These are phyloP conservation scores for Scaptodrosophila latifasciaeformis DNA, from an alignment of 2,888 invertebrate species.

Conservation along the genomic window DNA sequence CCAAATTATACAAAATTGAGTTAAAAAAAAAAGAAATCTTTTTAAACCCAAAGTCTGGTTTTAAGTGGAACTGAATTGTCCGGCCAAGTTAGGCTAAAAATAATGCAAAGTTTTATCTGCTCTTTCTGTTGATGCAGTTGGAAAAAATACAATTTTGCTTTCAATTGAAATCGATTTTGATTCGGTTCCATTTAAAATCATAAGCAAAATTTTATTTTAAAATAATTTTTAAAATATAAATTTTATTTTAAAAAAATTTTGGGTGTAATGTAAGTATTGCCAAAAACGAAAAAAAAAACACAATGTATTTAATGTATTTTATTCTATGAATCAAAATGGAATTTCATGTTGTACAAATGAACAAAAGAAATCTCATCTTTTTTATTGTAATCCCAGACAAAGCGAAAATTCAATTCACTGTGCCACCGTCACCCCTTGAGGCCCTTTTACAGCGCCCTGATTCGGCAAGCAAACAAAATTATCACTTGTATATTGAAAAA, in stretches of 20 bases:
- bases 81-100: constrained; percentile 10
- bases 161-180: constrained; percentile 1
- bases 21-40: constrained; percentile 18
- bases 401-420: background rate
- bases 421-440: background rate
- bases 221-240: constrained; percentile 74
- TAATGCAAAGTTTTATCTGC: constrained; percentile 28
- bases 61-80: constrained; percentile 60
- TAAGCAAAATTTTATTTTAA: constrained; percentile 73
- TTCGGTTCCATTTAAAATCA: constrained; percentile 71
- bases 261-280: constrained; percentile 74
- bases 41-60: constrained; percentile 70
- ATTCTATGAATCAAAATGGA: constrained; percentile 30
- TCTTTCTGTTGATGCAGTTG: background rate
- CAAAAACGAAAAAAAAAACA: constrained; percentile 37
- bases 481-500: too few species aligned
- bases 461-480: constrained; percentile 8
- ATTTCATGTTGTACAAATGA: constrained; percentile 6
- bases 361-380: constrained; percentile 5
- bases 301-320: constrained; percentile 57
- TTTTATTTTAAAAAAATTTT: constrained; percentile 75
- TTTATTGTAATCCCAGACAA: background rate
- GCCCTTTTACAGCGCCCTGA: constrained; percentile 13
- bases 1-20: constrained; percentile 11
- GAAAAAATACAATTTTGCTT: constrained; percentile 2